phyloP scores from a whole-genome alignment of 2,113 vertebrate species.

The Oceanodroma tethys region DNA sequence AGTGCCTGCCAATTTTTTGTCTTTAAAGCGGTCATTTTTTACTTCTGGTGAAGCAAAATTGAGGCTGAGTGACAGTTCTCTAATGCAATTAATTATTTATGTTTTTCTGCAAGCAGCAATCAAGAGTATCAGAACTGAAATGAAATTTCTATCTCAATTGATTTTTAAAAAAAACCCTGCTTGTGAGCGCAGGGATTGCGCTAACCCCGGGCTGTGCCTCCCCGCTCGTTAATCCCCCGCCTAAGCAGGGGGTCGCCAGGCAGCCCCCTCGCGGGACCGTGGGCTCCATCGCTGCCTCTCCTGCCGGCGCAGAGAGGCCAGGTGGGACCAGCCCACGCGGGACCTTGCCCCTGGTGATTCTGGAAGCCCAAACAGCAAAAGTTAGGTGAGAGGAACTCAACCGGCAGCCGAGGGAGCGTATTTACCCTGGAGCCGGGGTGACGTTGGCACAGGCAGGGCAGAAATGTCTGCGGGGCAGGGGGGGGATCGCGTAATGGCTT shows the following conservation, averaged over 20 bases:
- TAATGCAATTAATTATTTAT: slow-evolving; percentile 18
- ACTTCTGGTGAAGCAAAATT: background rate
- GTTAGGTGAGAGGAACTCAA: background rate
- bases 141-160: background rate
- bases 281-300: too few relatives aligned
- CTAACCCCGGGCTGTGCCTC: background rate
- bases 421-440: background rate
- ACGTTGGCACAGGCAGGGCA: rapidly evolving
- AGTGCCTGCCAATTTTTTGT: background rate
- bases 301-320: background rate
- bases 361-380: background rate
- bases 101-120: background rate
- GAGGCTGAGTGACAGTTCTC: background rate
- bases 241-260: background rate
- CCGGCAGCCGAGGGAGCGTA: background rate
- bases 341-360: rapidly evolving
- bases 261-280: rapidly evolving
- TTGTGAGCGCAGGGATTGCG: background rate
- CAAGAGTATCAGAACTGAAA: background rate
- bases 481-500: background rate
- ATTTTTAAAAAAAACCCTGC: background rate
- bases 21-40: slow-evolving; percentile 1
- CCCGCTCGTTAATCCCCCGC: background rate
- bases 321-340: background rate
- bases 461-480: too few relatives aligned